Evolutionary conservation across 2,888 invertebrate genomes (phyloP), one percentile per base, ranked within the genome.

Genomic region (Yponomeuta malinellus): DNA sequence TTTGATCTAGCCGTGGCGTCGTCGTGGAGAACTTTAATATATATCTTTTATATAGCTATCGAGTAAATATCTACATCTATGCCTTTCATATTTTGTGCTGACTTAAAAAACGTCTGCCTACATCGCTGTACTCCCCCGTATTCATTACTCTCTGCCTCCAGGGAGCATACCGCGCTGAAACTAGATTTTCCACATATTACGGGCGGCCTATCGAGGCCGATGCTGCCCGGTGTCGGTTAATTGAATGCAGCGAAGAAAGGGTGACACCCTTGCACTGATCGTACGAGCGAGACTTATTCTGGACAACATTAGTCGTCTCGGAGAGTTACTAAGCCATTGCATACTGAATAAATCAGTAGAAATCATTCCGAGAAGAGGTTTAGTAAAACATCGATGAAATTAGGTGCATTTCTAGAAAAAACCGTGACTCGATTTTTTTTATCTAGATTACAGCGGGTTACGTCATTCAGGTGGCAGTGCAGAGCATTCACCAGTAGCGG

Each of bases 231-330:
- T 81, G 81, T 81, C 81, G 75, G 79, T 79, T 84, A 84, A 85
- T 86, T 84, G 83, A 82, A 84, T 82, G 80, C 80, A 80, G 75
- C 74, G 78, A 76, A 15, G 67, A 67, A 82, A 82, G 83, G 85
- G 84, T 84, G 80, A 75, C 71, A 72, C 77, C 80, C 81, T 79
- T 78, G 75, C 76, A 64, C 23, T 31, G 64, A 23, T 64, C 31
- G 64, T 8, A 64, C 63, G 23, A 63, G 8, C 1, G 33, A 3
- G 65, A 10, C 29, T 33, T 65, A 65, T 65, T 65, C 65, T 65
- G 65, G 12, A 10, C 6, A 8, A 43, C 6, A 43, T 8, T 8
- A 43, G 43, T 43, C 43, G 6, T 1, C 43, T 6, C 9, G 43
- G 43, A 43, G 43, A 43, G 43, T 43, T 43, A 43, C 52, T 52